Percentiles rank a stretch among this genome's conserved stretches.
Evolutionary conservation across 2,797 vertebrate species (phyloP).

Genomic region (Cyclura pinguis): DNA sequence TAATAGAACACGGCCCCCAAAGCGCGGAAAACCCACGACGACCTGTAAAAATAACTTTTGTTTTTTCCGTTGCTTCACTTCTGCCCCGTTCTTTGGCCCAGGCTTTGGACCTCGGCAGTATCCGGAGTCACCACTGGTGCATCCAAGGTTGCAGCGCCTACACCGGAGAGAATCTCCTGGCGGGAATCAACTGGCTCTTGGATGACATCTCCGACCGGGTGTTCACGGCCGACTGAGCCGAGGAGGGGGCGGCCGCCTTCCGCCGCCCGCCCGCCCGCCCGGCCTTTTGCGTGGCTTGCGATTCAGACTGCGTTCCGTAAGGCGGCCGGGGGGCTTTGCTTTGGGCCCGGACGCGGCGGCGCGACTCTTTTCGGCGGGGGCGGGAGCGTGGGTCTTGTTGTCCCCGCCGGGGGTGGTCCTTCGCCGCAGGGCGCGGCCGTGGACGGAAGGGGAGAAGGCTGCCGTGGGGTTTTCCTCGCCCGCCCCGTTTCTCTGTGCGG

Average conservation of each 20-base stretch:
- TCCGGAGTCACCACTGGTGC: conserved; percentile 92
- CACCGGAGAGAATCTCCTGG: conserved; percentile 89
- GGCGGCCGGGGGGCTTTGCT: background rate
- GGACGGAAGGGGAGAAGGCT: fast-evolving
- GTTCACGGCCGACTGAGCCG: conserved; percentile 85
- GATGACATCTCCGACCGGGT: conserved; percentile 90
- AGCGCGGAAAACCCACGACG: no score
- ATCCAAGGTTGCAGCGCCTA: conserved; percentile 91
- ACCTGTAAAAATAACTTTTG: no score
- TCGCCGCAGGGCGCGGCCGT: no score
- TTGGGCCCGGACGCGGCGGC: background rate
- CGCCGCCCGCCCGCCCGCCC: fast-evolving
- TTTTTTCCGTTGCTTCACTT: no score
- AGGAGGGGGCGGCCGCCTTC: no score
- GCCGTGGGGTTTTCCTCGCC: no score
- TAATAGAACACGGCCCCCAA: no score
- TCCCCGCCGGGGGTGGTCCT: fast-evolving
- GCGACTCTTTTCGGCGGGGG: background rate
- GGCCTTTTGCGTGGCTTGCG: background rate
- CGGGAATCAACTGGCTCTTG: conserved; percentile 89
- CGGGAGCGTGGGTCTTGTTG: background rate
- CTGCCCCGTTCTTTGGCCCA: conserved; percentile 81
- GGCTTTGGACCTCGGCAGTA: conserved; percentile 86
- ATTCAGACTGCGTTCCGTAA: background rate
- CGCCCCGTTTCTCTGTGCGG: background rate